Evolutionary conservation across 2,113 vertebrate genomes (phyloP).

Genomic region (Hemiscyllium ocellatum): DNA sequence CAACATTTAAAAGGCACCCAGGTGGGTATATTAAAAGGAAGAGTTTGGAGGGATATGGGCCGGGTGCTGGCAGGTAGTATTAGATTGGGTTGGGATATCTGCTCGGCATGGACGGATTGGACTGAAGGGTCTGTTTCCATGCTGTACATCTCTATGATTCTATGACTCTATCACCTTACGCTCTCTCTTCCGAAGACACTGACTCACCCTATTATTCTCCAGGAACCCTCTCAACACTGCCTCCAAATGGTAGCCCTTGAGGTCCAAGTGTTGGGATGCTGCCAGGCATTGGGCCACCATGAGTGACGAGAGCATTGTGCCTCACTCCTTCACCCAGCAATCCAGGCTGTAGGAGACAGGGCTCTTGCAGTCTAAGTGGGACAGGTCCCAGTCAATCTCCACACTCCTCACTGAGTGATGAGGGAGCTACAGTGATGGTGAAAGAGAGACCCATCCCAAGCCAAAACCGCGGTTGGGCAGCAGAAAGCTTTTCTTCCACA

Average conservation of each 20-base stretch:
- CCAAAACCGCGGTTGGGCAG: background rate
- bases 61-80: no score
- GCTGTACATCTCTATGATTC: no score
- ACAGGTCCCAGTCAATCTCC: background rate
- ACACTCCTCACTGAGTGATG: background rate
- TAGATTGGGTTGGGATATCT: no score
- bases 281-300: background rate
- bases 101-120: no score
- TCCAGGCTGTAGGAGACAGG: conserved; percentile 36
- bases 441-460: background rate
- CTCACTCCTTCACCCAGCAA: background rate
- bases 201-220: background rate
- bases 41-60: no score
- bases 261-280: background rate
- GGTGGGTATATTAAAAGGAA: no score
- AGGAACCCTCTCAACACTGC: background rate
- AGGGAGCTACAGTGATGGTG: background rate
- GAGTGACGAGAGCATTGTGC: background rate
- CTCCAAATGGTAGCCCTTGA: background rate
- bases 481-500: background rate
- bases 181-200: background rate
- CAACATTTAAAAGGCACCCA: no score
- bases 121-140: no score
- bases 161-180: no score
- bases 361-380: conserved; percentile 47